Evolutionary conservation across 2,888 invertebrate genomes (phyloP), one percentile per base, ranked within the genome.

Genomic region (Tridacna crocea): DNA sequence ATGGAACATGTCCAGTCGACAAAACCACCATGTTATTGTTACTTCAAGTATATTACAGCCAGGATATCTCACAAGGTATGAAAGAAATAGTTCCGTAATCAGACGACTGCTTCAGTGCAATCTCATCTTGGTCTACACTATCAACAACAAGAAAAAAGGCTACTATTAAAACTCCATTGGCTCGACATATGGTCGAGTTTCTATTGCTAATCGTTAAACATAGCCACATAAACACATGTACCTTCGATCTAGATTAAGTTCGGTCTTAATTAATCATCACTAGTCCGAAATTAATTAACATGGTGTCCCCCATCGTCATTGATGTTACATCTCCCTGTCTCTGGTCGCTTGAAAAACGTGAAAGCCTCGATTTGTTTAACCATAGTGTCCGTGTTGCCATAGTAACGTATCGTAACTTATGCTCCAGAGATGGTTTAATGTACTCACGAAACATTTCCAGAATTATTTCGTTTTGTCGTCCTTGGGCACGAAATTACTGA

Each of bases 341-440:
- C 17, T 55, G 55, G 46, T 66, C 66, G 66, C 46, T 66, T 66
- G n/a, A 66, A 51, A 8, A 51, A 70, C 70, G 70, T 70, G 70
- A 24, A 22, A 36, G 36, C 70, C 51, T 22, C 51, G 24, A 70
- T 66, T 46, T 66, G 46, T 36, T 66, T 46, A 66, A 70, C 70
- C 51, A 26, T 26, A 70, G 70, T 51, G 48, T 70, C 70, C 51
- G 51, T 47, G 70, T 51, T 47, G 51, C 70, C 51, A 51, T 70
- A 24, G 70, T 51, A 51, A 70, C 70, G 70, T 12, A 51, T 51
- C 24, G 51, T 70, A 70, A 70, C 70, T n/a, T 70, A 70, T 70
- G 70, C 47, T 70, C 70, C 24, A 48, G 51, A 70, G 70, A 51
- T 48, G 51, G 70, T 51, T 26, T 70, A 51, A 70, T 70, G 70